Conservation (phyloP, 1,140 invertebrate genomes). For the Diachasma alloeum region DNA sequence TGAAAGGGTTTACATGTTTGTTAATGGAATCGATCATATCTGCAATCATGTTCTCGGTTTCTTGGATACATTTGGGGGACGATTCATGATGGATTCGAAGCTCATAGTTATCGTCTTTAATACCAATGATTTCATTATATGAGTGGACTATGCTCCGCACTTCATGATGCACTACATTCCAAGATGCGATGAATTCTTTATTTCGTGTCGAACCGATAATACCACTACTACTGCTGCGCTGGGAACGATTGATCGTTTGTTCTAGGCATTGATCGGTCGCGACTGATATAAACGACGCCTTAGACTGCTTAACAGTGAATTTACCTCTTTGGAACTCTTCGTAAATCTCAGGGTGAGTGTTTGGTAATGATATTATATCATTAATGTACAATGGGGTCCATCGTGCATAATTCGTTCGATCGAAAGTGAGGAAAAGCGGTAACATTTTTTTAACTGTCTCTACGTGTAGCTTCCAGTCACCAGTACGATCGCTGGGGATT, state of each 20-base stretch:
- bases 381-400: conserved; percentile 25
- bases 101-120: background rate
- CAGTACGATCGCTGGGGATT: conserved; percentile 24
- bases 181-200: no score
- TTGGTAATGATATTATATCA: conserved; percentile 17
- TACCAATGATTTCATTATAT: background rate
- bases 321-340: no score
- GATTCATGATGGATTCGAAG: background rate
- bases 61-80: no score
- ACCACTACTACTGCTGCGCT: no score
- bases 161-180: background rate
- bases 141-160: no score
- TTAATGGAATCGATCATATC: background rate
- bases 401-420: conserved; percentile 28
- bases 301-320: no score
- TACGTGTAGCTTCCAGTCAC: conserved; percentile 27
- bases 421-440: conserved; percentile 29
- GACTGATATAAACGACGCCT: no score
- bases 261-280: no score
- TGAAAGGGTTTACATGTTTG: background rate
- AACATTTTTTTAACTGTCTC: conserved; percentile 22
- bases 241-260: no score
- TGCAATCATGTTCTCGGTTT: background rate
- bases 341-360: background rate
- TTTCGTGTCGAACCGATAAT: no score